phyloP scores from a whole-genome alignment of 2,888 invertebrate species.

The Cephus nigrinus region DNA sequence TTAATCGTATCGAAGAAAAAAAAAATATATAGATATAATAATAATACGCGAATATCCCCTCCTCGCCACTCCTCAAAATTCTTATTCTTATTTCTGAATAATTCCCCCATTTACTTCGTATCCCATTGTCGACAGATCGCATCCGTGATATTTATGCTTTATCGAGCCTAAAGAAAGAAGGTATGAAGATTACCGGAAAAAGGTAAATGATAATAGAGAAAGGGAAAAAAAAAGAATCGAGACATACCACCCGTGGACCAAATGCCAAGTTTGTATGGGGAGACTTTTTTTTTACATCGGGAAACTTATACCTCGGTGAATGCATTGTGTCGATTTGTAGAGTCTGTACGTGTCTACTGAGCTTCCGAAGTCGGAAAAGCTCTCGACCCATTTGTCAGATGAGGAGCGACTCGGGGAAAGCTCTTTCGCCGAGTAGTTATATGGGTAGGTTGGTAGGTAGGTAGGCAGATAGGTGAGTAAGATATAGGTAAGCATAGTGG shows the following conservation, averaged over 20 bases:
- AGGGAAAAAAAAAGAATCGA: background rate
- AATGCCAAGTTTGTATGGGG: background rate
- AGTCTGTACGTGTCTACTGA: conserved; percentile 32
- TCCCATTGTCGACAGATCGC: background rate
- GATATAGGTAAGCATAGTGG: background rate
- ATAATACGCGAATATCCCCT: background rate
- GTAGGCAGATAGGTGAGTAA: background rate
- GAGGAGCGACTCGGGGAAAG: conserved; percentile 35
- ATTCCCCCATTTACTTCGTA: background rate
- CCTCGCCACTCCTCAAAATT: background rate
- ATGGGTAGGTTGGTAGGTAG: background rate
- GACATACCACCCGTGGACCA: background rate
- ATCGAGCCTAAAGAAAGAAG: background rate
- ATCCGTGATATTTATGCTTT: background rate
- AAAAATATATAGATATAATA: too few species aligned
- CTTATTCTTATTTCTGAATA: background rate
- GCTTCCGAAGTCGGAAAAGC: conserved; percentile 27
- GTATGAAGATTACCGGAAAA: background rate
- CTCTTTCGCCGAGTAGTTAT: conserved; percentile 15
- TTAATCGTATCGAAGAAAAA: background rate
- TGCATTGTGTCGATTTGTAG: conserved; percentile 46
- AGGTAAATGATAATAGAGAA: background rate
- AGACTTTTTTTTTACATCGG: conserved; percentile 13
- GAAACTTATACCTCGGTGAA: conserved; percentile 46
- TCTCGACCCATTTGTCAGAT: conserved; percentile 46